phyloP scores from a whole-genome alignment of 64 coral and sea anemone species.

The Acropora yongei region DNA sequence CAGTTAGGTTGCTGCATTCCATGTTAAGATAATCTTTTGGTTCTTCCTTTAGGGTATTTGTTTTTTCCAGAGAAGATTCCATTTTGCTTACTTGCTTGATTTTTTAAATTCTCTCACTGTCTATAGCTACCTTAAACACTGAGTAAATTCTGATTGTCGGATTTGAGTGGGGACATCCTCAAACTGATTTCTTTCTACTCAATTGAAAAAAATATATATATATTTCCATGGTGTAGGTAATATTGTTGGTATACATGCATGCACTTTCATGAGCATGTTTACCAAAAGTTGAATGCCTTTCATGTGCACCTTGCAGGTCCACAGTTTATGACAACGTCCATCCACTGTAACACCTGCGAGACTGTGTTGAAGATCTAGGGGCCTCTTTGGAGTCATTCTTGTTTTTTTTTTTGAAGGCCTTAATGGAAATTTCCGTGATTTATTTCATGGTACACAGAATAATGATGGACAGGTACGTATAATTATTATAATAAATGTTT shows the following conservation, averaged over 20 bases:
- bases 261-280: neutral
- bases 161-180: conserved; percentile 5
- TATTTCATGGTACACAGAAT: conserved; percentile 46
- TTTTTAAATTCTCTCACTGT: conserved; percentile 9
- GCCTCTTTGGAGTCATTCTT: conserved; percentile 27
- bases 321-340: conserved; percentile 41
- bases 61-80: neutral
- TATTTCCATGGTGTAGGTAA: neutral
- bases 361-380: conserved; percentile 14
- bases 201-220: neutral
- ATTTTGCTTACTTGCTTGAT: neutral
- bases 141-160: neutral
- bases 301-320: neutral
- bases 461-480: neutral
- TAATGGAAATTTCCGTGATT: conserved; percentile 30
- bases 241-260: neutral
- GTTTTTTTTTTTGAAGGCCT: conserved; percentile 27
- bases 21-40: no score
- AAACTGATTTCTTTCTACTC: neutral
- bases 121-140: conserved; percentile 26
- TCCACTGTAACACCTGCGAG: conserved; percentile 3
- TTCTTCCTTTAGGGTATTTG: no score
- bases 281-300: neutral
- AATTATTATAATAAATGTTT: neutral
- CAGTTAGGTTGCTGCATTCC: neutral